Conservation (phyloP, 2,113 vertebrate species). For the Nannobrachium achirus region DNA sequence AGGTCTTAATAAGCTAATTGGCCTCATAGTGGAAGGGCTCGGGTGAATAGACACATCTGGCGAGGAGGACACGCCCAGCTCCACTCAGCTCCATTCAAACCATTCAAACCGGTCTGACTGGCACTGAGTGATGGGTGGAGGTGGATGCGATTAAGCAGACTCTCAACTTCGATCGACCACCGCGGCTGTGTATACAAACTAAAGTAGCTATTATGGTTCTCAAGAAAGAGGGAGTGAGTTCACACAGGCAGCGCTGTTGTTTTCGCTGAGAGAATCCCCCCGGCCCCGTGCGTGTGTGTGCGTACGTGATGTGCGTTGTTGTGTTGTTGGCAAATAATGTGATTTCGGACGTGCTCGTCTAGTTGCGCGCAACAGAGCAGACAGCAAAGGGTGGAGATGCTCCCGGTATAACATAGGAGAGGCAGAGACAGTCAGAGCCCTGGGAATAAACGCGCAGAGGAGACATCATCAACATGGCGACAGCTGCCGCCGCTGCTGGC, state of each 20-base stretch:
- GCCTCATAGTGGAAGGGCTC: conserved; percentile 13
- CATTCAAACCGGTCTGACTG: conserved; percentile 1
- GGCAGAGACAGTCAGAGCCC: conserved; percentile 27
- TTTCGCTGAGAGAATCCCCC: too few relatives aligned
- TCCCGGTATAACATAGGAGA: too few relatives aligned
- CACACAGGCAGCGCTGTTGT: neutral
- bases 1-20: conserved; percentile 6
- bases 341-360: too few relatives aligned
- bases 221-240: too few relatives aligned
- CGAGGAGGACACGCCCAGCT: conserved; percentile 67
- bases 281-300: too few relatives aligned
- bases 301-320: too few relatives aligned
- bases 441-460: conserved; percentile 34
- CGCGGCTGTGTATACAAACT: neutral
- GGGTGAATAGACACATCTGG: conserved; percentile 47
- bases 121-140: neutral
- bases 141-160: neutral
- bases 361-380: too few relatives aligned
- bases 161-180: conserved; percentile 19
- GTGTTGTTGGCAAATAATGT: too few relatives aligned
- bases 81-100: conserved; percentile 21
- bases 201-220: too few relatives aligned
- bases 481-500: conserved; percentile 57
- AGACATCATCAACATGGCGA: conserved; percentile 79
- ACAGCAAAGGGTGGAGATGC: too few relatives aligned